phyloP scores from a whole-genome alignment of 2,888 invertebrate species.

The Buathra laborator region DNA sequence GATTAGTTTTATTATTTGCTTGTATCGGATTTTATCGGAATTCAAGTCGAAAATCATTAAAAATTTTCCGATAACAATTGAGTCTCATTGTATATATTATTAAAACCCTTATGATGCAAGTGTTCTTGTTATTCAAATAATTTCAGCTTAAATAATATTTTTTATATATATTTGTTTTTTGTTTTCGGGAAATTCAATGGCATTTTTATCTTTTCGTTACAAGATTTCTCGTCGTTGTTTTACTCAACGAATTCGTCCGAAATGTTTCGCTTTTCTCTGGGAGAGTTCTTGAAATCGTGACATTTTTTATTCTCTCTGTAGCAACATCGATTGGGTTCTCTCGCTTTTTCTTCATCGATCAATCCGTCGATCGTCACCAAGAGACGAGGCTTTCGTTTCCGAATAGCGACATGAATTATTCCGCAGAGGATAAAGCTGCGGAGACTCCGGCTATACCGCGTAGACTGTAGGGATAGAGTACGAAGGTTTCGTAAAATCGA shows the following conservation, averaged over 20 bases:
- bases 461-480: not conserved
- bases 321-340: not conserved
- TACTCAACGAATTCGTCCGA: not conserved
- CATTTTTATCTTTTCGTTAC: too few species aligned
- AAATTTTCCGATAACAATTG: too few species aligned
- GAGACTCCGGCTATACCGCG: constrained; percentile 27
- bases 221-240: too few species aligned
- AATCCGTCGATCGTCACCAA: constrained; percentile 3
- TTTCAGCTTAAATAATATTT: too few species aligned
- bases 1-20: too few species aligned
- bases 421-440: constrained; percentile 59
- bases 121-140: too few species aligned
- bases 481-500: constrained; percentile 53
- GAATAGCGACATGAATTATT: constrained; percentile 67
- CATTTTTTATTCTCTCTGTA: not conserved
- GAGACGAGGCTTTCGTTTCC: constrained; percentile 9
- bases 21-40: too few species aligned
- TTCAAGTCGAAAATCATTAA: too few species aligned
- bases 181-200: too few species aligned
- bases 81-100: too few species aligned
- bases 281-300: not conserved
- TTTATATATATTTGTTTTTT: too few species aligned
- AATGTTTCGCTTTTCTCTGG: not conserved
- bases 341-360: constrained; percentile 4
- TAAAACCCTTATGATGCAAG: too few species aligned